Percentiles rank a stretch among this genome's conserved stretches.
Evolutionary conservation across 2,113 vertebrate species (phyloP).

Genomic region (Orycteropus afer): DNA sequence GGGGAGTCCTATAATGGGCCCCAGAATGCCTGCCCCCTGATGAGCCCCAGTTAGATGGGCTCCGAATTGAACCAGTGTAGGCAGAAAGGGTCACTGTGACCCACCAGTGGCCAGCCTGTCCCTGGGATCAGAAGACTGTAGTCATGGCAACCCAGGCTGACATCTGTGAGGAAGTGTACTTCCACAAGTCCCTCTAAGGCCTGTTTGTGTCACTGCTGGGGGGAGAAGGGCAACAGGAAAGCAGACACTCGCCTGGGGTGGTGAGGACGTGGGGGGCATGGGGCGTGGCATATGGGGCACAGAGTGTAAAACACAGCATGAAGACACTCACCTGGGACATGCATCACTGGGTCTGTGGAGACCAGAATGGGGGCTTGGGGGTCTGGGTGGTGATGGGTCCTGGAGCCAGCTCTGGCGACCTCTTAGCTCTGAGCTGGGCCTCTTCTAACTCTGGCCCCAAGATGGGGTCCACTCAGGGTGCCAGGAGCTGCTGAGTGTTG

Average conservation of each 20-base stretch:
- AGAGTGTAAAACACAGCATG: no score
- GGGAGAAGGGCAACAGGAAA: neutral
- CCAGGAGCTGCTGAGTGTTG: rapidly evolving
- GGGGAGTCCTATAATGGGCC: neutral
- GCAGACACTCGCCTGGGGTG: neutral
- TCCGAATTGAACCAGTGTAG: neutral
- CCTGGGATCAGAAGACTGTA: neutral
- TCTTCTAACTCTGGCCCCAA: neutral
- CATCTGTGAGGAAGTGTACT: no score
- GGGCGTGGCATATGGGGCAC: no score
- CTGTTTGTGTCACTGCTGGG: neutral
- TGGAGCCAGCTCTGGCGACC: neutral
- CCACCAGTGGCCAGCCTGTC: neutral
- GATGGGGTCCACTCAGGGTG: neutral
- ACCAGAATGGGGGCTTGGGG: neutral
- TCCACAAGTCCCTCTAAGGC: neutral
- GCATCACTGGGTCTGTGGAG: neutral
- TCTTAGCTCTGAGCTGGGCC: neutral
- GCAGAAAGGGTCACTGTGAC: neutral
- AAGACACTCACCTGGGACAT: neutral
- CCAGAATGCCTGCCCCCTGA: neutral
- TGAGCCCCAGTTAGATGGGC: neutral
- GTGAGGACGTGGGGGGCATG: neutral
- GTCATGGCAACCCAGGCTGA: neutral
- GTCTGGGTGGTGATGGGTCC: neutral